A percentile compares a stretch with the other conserved stretches of the same genome.
phyloP scores from a whole-genome alignment of 2,113 vertebrate species.

The Notothenia coriiceps region DNA sequence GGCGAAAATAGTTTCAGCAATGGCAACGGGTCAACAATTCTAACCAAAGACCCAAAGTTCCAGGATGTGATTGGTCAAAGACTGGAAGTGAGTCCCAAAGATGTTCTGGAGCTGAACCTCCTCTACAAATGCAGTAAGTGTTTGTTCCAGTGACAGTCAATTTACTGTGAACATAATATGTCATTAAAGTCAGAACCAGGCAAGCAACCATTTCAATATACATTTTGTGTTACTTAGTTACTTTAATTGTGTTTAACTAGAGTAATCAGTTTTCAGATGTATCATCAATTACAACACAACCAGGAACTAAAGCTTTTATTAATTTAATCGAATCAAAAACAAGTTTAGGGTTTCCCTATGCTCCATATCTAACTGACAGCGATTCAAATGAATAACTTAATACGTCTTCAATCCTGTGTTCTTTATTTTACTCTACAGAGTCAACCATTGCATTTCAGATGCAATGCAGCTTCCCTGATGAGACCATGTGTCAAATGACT shows the following conservation, averaged over 20 bases:
- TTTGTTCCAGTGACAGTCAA: too few species aligned
- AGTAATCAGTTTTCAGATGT: neutral
- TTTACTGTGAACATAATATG: too few species aligned
- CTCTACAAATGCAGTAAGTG: conserved; percentile 90
- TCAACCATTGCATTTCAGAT: conserved; percentile 56
- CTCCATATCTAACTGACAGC: too few species aligned
- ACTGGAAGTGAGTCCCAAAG: conserved; percentile 88
- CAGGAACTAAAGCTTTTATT: too few species aligned
- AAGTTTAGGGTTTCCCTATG: too few species aligned
- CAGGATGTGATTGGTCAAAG: conserved; percentile 89
- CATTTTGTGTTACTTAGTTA: too few species aligned
- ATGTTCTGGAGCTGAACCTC: conserved; percentile 81
- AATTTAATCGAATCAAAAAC: too few species aligned
- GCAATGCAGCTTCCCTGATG: conserved; percentile 57
- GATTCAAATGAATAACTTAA: too few species aligned
- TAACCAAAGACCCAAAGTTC: conserved; percentile 84
- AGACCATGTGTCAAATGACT: conserved; percentile 50
- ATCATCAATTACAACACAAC: too few species aligned
- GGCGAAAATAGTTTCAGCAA: conserved; percentile 84
- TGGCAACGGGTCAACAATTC: conserved; percentile 85
- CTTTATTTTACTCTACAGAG: conserved; percentile 14
- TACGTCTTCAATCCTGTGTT: neutral
- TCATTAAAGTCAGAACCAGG: too few species aligned
- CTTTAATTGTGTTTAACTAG: neutral
- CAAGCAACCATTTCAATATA: too few species aligned